Conservation (phyloP, 1,140 invertebrate species). For the Lithobius niger region DNA sequence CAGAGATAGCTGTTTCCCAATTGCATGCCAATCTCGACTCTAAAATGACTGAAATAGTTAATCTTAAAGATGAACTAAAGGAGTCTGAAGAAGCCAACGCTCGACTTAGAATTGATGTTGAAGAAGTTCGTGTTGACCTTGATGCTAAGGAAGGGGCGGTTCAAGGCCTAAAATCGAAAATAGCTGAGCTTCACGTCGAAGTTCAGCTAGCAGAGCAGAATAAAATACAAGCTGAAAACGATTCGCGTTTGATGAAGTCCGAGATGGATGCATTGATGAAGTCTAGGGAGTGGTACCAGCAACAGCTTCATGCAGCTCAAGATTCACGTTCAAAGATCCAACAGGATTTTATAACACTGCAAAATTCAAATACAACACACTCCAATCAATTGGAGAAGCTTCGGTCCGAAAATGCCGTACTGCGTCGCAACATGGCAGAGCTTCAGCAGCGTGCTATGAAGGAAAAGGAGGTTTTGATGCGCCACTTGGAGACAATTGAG, state of each 20-base stretch:
- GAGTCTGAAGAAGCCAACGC: conserved; percentile 19
- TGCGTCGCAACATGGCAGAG: conserved; percentile 29
- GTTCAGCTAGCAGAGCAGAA: conserved; percentile 30
- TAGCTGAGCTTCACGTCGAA: conserved; percentile 36
- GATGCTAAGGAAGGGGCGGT: conserved; percentile 31
- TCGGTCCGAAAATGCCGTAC: conserved; percentile 27
- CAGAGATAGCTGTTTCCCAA: conserved; percentile 10
- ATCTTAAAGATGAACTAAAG: conserved; percentile 22
- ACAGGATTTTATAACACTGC: conserved; percentile 30
- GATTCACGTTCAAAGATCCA: conserved; percentile 29
- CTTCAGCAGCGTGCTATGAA: conserved; percentile 28
- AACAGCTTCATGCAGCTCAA: conserved; percentile 32
- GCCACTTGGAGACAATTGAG: conserved; percentile 35
- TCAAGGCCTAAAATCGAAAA: conserved; percentile 34
- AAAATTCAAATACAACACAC: conserved; percentile 25
- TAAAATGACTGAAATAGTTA: conserved; percentile 11
- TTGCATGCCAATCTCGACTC: conserved; percentile 11
- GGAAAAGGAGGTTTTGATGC: conserved; percentile 34
- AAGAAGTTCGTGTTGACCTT: conserved; percentile 29
- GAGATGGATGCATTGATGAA: conserved; percentile 30
- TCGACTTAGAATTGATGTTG: conserved; percentile 25
- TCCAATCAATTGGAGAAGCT: conserved; percentile 30
- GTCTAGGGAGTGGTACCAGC: conserved; percentile 36
- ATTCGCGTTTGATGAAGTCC: conserved; percentile 27
- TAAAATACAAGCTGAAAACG: conserved; percentile 32